phyloP scores from a whole-genome alignment of 23 tunicate genomes.

The Halocynthia aurantium region DNA sequence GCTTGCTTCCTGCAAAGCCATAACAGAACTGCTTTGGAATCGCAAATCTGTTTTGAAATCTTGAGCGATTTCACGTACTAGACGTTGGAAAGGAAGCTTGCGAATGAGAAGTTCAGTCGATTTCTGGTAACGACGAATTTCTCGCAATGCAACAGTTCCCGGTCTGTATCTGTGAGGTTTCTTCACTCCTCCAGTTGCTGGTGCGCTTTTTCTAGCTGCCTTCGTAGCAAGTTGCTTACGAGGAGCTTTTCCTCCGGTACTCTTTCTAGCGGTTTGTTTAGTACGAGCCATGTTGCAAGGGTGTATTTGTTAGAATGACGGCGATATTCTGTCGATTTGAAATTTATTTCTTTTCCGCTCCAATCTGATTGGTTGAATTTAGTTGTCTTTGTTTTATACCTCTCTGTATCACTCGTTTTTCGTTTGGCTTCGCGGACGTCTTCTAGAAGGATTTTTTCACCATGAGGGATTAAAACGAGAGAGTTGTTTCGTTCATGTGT shows the following conservation, averaged over 20 bases:
- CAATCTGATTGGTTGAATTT: too few species aligned
- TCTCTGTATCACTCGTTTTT: too few species aligned
- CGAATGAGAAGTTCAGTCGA: constrained; percentile 16
- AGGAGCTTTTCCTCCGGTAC: constrained; percentile 96
- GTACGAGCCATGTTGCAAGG: constrained; percentile 70
- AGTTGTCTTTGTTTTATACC: too few species aligned
- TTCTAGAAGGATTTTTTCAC: too few species aligned
- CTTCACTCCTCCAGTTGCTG: constrained; percentile 28
- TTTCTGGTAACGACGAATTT: constrained; percentile 30
- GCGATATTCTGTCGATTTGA: too few species aligned
- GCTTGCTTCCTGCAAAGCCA: constrained; percentile 34
- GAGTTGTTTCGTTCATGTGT: too few species aligned
- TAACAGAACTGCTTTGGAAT: constrained; percentile 29
- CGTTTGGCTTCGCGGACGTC: too few species aligned
- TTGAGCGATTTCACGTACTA: constrained; percentile 29
- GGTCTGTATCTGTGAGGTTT: constrained; percentile 39
- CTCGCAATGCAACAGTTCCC: constrained; percentile 26
- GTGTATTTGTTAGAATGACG: too few species aligned
- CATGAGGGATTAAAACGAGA: too few species aligned
- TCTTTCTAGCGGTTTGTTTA: constrained; percentile 92
- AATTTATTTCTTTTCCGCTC: too few species aligned
- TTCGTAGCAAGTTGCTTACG: constrained; percentile 86
- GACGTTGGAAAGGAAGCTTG: constrained; percentile 18
- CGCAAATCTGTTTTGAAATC: constrained; percentile 27
- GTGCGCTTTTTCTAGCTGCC: constrained; percentile 83